Evolutionary conservation across 2,797 vertebrate species (phyloP).

Genomic region (Pantherophis alleghaniensis): DNA sequence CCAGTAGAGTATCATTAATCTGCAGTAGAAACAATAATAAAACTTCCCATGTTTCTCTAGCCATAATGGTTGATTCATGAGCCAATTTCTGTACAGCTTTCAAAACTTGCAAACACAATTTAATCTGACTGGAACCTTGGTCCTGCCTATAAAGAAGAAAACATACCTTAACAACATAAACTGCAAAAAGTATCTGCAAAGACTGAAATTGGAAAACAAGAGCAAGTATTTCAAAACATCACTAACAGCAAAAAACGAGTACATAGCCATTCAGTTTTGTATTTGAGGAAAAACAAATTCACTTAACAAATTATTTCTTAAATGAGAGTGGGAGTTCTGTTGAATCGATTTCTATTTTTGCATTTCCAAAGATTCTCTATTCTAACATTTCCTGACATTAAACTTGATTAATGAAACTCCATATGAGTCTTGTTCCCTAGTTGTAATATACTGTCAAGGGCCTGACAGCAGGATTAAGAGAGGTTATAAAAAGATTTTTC

Average conservation of each 20-base stretch:
- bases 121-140: constrained; percentile 80
- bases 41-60: constrained; percentile 91
- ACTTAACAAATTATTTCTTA: not conserved
- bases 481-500: not conserved
- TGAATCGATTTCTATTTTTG: not conserved
- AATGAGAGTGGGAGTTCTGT: not conserved
- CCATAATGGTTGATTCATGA: constrained; percentile 84
- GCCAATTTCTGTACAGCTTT: constrained; percentile 87
- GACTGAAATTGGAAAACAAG: not conserved
- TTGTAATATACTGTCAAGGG: not conserved
- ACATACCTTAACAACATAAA: constrained; percentile 3
- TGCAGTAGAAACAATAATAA: constrained; percentile 89
- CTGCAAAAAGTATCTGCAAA: not conserved
- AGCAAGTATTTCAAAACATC: not conserved
- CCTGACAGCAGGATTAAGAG: not conserved
- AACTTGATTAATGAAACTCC: not conserved
- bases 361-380: not conserved
- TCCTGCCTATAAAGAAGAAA: constrained; percentile 79
- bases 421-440: not conserved
- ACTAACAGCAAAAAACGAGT: not conserved
- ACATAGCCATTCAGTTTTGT: not conserved
- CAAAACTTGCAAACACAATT: constrained; percentile 88
- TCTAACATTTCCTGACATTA: not conserved
- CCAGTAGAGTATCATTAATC: constrained; percentile 87
- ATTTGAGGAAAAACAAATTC: not conserved